Evolutionary conservation across 2,888 invertebrate genomes (phyloP), one percentile per base, ranked within the genome.

Genomic region (Fragum sueziense): DNA sequence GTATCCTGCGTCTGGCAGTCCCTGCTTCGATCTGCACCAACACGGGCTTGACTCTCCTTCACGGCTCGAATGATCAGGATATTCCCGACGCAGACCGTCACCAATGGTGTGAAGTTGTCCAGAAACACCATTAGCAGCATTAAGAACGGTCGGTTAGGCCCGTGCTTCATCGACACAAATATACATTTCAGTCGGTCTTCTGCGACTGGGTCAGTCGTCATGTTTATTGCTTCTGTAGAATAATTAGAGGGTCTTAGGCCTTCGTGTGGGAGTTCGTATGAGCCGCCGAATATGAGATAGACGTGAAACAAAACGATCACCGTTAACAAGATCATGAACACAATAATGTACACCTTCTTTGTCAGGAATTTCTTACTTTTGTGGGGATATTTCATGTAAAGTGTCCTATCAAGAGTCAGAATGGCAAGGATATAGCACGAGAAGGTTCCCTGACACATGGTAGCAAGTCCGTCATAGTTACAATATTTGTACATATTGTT

Each of bases 401-500:
- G 14, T 1, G 57, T 57, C 57, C 57, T 25, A 7, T 57, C 57
- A 3, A 57, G 57, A 22, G 57, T 57, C 1, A 57, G 25, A 11
- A 57, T 57, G 2, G 57, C 57, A 7, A 57, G 29, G 27, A 57
- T 57, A 57, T 57, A 57, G 29, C 29, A 57, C 1, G 57, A 25
- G 7, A 57, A 57, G 0, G 27, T 57, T 27, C 57, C 57, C 27
- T 57, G 57, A 27, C 57, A 22, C 6, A 57, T 20, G 2, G 29
- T 29, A 7, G 57, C 57, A 2, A 57, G 25, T 3, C 57, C 27
- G 57, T 57, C 57, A 27, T 57, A 57, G 27, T 57, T 57, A 20
- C 57, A 57, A 27, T 57, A 57, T 29, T 27, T 57, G 20, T 57
- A 57, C 57, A 57, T 57, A 6, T 57, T 57, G 17, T 57, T 29